A percentile compares a stretch with the other conserved stretches of the same genome.
Conservation (phyloP, 2,888 invertebrate genomes). For the Anthrax anthrax region DNA sequence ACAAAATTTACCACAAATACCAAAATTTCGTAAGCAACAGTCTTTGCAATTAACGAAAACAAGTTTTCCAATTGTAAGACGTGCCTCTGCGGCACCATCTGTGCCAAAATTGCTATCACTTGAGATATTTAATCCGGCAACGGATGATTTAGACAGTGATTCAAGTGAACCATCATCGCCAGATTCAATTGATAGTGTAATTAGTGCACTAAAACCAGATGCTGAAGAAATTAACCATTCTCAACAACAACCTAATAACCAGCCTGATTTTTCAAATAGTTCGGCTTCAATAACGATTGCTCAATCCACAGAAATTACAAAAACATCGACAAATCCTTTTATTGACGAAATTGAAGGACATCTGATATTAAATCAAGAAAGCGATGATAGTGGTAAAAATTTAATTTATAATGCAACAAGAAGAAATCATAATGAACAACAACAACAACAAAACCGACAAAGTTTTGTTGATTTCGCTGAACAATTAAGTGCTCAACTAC, state of each 20-base stretch:
- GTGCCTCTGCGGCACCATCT: slow-evolving; percentile 45
- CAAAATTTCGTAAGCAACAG: slow-evolving; percentile 37
- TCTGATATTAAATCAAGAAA: neutral
- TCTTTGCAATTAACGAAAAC: slow-evolving; percentile 27
- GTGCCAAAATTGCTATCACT: slow-evolving; percentile 63
- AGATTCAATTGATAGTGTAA: slow-evolving; percentile 74
- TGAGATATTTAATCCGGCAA: slow-evolving; percentile 80
- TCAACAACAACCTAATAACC: neutral
- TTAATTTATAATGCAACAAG: slow-evolving; percentile 2
- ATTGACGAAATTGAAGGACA: neutral
- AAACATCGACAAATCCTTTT: neutral
- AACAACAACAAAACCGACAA: slow-evolving; percentile 29
- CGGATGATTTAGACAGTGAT: slow-evolving; percentile 80
- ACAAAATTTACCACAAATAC: slow-evolving; percentile 46
- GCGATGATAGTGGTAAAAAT: neutral
- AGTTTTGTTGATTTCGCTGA: slow-evolving; percentile 69
- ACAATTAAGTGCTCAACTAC: slow-evolving; percentile 63
- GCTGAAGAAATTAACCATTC: neutral
- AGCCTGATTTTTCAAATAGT: neutral
- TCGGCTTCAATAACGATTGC: neutral
- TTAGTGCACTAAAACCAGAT: slow-evolving; percentile 41
- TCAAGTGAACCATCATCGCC: slow-evolving; percentile 73
- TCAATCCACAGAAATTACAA: neutral
- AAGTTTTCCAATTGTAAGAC: slow-evolving; percentile 56
- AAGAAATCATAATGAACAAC: neutral